A percentile compares a stretch with the other conserved stretches of the same genome.
Evolutionary conservation across 1,140 invertebrate species (phyloP).

Genomic region (Atta texana): DNA sequence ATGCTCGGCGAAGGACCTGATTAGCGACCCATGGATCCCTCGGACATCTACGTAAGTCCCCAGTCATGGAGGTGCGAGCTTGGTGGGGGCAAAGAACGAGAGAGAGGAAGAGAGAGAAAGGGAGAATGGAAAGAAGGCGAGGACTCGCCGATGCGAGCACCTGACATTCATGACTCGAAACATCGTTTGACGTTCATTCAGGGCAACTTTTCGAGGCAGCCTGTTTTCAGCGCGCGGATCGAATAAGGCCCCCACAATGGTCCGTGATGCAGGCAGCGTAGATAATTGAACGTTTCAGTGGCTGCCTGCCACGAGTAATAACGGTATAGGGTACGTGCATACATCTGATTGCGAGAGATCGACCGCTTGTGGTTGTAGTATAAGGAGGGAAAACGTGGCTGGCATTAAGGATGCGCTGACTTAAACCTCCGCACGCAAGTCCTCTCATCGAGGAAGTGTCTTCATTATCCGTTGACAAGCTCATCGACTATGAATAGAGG

Average conservation of each 20-base stretch:
- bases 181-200: constrained; percentile 82
- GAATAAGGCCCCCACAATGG: constrained; percentile 74
- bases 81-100: neutral
- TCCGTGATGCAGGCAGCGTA: constrained; percentile 79
- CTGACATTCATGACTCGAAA: constrained; percentile 60
- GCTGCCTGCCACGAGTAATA: constrained; percentile 77
- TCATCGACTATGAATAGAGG: constrained; percentile 54
- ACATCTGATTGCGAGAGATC: constrained; percentile 69
- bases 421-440: constrained; percentile 46
- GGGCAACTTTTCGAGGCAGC: constrained; percentile 77
- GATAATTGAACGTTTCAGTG: constrained; percentile 84
- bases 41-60: constrained; percentile 46
- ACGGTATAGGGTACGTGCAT: constrained; percentile 68
- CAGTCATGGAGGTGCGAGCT: constrained; percentile 38
- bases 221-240: constrained; percentile 78
- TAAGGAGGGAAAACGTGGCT: constrained; percentile 39
- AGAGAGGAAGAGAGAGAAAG: neutral
- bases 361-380: constrained; percentile 21
- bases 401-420: constrained; percentile 50
- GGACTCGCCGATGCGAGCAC: constrained; percentile 40
- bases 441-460: constrained; percentile 65
- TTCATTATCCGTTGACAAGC: constrained; percentile 74
- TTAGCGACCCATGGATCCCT: constrained; percentile 72
- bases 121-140: constrained; percentile 24
- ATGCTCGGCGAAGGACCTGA: constrained; percentile 66